Evolutionary conservation across 2,888 invertebrate genomes (phyloP).

Genomic region (Chaetogeoica ovagalla): DNA sequence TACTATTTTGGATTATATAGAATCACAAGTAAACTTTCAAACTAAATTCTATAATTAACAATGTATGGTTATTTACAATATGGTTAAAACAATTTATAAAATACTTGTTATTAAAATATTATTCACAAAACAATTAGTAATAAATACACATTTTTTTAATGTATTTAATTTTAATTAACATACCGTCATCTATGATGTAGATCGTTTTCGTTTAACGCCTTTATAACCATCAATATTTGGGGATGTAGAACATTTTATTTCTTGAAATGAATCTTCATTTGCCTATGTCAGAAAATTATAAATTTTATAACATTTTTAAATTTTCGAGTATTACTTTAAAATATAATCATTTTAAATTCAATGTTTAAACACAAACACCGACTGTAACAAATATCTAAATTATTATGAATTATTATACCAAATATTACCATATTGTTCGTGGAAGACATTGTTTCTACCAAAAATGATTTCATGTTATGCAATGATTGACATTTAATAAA

Average conservation of each 20-base stretch:
- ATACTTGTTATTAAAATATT: too few species aligned
- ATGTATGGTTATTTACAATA: too few species aligned
- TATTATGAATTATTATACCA: not conserved
- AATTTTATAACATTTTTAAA: not conserved
- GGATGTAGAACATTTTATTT: not conserved
- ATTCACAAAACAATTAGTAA: not conserved
- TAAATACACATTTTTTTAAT: not conserved
- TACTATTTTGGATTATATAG: too few species aligned
- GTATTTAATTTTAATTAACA: not conserved
- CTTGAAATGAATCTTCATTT: constrained; percentile 18
- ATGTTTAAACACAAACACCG: too few species aligned
- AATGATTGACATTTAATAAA: not conserved
- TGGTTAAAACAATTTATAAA: too few species aligned
- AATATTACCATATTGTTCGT: not conserved
- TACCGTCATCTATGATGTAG: not conserved
- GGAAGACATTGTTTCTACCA: not conserved
- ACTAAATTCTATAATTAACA: too few species aligned
- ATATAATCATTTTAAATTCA: not conserved
- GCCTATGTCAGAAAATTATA: not conserved
- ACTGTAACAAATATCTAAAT: not conserved
- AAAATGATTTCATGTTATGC: constrained; percentile 2
- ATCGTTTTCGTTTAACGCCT: constrained; percentile 7
- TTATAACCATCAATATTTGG: not conserved
- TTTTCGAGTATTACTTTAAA: not conserved
- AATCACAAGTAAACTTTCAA: too few species aligned